Conservation (phyloP, 1,140 invertebrate species). For the Odontomachus brunneus region DNA sequence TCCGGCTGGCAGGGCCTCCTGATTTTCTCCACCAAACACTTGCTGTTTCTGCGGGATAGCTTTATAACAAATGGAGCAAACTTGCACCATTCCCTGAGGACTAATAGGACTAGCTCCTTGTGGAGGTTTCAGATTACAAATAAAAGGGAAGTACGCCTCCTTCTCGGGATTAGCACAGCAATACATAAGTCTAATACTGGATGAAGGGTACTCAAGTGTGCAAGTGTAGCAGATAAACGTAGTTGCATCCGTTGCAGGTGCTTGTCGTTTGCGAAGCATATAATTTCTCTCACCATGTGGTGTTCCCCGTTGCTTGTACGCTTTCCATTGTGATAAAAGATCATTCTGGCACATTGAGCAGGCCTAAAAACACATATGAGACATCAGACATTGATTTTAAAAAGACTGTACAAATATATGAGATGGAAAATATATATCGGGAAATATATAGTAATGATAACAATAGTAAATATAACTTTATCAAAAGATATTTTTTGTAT, state of each 20-base stretch:
- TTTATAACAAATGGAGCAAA: constrained; percentile 94
- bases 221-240: constrained; percentile 96
- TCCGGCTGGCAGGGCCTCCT: constrained; percentile 81
- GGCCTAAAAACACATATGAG: constrained; percentile 82
- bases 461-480: background rate
- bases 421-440: background rate
- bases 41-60: constrained; percentile 93
- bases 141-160: constrained; percentile 95
- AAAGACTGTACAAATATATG: background rate
- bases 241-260: constrained; percentile 88
- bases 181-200: constrained; percentile 92
- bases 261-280: constrained; percentile 90
- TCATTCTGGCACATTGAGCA: constrained; percentile 93
- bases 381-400: background rate
- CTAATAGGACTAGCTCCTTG: constrained; percentile 94
- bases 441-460: background rate
- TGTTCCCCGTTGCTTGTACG: constrained; percentile 87
- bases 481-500: background rate
- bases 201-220: constrained; percentile 91
- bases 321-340: constrained; percentile 93
- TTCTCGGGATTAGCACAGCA: constrained; percentile 93
- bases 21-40: constrained; percentile 87
- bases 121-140: constrained; percentile 91
- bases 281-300: constrained; percentile 92
- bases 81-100: constrained; percentile 93